phyloP scores from a whole-genome alignment of 1,140 invertebrate species.

The Pararge aegeria region DNA sequence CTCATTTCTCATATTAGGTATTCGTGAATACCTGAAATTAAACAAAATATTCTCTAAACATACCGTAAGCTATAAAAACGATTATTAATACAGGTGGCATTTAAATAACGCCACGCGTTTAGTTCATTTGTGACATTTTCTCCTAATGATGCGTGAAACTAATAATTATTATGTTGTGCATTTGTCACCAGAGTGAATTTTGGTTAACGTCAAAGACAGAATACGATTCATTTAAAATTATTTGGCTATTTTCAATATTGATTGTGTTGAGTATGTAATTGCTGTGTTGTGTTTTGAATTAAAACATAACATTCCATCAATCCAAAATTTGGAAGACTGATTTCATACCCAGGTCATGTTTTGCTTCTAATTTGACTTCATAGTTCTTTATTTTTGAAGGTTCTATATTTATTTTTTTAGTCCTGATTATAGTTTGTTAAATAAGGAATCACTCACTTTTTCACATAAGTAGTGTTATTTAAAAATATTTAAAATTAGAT shows the following conservation, averaged over 20 bases:
- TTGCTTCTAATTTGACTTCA: not conserved
- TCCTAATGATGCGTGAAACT: conserved; percentile 7
- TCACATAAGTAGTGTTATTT: too few relatives aligned
- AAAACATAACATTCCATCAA: not conserved
- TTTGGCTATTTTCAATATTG: not conserved
- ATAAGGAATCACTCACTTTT: too few relatives aligned
- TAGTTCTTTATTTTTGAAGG: not conserved
- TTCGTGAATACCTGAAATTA: too few relatives aligned
- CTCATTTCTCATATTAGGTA: too few relatives aligned
- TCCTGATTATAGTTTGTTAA: too few relatives aligned
- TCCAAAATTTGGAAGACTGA: not conserved
- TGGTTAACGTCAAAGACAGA: conserved; percentile 2
- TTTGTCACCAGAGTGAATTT: not conserved
- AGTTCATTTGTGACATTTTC: conserved; percentile 2
- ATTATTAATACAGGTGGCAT: not conserved
- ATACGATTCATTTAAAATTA: not conserved
- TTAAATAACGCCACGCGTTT: not conserved
- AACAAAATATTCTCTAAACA: too few relatives aligned
- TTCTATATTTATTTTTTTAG: too few relatives aligned
- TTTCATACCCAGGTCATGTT: not conserved
- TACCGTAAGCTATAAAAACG: too few relatives aligned
- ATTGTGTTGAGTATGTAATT: not conserved
- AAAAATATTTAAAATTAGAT: too few relatives aligned
- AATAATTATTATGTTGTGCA: not conserved
- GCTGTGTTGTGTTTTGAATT: not conserved